A percentile compares a stretch with the other conserved stretches of the same genome.
Evolutionary conservation across 2,797 vertebrate genomes (phyloP).

Genomic region (Sphenodon punctatus): DNA sequence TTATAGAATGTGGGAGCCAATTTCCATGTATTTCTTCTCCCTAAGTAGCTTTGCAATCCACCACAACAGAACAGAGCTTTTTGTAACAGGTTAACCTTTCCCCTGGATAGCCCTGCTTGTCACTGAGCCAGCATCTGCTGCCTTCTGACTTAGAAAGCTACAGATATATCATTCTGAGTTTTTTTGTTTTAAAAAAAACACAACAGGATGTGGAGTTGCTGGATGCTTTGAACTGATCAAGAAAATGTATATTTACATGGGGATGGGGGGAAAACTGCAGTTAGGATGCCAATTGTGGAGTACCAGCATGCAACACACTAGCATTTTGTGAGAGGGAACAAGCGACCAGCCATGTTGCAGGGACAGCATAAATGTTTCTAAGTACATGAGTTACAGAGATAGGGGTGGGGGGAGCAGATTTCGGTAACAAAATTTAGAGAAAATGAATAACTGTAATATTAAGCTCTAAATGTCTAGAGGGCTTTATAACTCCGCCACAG

Average conservation of each 20-base stretch:
- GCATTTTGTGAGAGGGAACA: not conserved
- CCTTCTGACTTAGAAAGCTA: not conserved
- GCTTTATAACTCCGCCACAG: constrained; percentile 51
- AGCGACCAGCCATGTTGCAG: not conserved
- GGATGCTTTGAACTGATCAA: not conserved
- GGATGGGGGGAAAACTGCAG: not conserved
- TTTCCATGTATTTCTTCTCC: not conserved
- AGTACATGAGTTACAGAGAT: not conserved
- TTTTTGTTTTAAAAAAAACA: too few relatives aligned
- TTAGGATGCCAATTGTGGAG: not conserved
- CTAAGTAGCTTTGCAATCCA: not conserved
- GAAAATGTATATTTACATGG: not conserved
- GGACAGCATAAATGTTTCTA: not conserved
- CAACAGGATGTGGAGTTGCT: not conserved
- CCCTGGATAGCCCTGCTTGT: not conserved
- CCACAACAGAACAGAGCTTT: not conserved
- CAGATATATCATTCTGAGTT: not conserved
- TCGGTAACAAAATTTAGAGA: not conserved
- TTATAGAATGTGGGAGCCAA: not conserved
- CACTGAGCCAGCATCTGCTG: not conserved
- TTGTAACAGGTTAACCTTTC: not conserved
- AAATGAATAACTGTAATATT: constrained; percentile 17
- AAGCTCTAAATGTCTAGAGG: constrained; percentile 26
- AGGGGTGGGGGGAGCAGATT: not conserved
- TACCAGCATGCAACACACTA: not conserved